Evolutionary conservation across 92 coral and sea anemone species (phyloP).

Genomic region (Epizoanthus ramosus): DNA sequence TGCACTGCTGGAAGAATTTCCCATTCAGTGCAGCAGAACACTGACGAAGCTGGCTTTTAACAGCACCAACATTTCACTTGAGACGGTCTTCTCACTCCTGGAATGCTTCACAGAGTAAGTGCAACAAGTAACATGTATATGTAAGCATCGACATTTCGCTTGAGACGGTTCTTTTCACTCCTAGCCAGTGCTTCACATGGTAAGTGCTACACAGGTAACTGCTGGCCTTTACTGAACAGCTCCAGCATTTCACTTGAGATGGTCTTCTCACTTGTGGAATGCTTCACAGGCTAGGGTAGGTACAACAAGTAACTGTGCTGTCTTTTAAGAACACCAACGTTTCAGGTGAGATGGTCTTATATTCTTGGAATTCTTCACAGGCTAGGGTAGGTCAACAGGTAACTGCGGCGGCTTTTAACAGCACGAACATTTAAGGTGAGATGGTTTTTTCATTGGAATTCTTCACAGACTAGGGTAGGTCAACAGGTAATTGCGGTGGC

Average conservation of each 20-base stretch:
- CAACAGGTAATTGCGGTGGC: no score
- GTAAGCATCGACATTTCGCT: conserved; percentile 78
- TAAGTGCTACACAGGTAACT: conserved; percentile 35
- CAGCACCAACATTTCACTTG: conserved; percentile 85
- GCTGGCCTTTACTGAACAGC: conserved; percentile 72
- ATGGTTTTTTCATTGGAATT: no score
- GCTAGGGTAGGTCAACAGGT: no score
- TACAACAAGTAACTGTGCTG: no score
- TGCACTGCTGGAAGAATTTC: conserved; percentile 34
- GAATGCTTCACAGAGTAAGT: conserved; percentile 76
- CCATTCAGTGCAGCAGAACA: conserved; percentile 30
- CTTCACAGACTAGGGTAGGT: no score
- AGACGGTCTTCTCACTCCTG: conserved; percentile 70
- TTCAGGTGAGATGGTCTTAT: no score
- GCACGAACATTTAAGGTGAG: no score
- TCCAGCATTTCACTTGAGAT: conserved; percentile 75
- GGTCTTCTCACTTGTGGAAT: conserved; percentile 67
- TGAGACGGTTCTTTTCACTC: conserved; percentile 62
- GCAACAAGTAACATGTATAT: no score
- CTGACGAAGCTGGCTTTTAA: conserved; percentile 71
- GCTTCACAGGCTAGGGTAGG: conserved; percentile 77
- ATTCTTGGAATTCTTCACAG: not conserved
- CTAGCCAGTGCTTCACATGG: no score
- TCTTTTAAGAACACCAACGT: no score
- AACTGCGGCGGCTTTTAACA: no score